Evolutionary conservation across 2,888 invertebrate species (phyloP), one percentile per base, ranked within the genome.

Genomic region (Arctia plantaginis): DNA sequence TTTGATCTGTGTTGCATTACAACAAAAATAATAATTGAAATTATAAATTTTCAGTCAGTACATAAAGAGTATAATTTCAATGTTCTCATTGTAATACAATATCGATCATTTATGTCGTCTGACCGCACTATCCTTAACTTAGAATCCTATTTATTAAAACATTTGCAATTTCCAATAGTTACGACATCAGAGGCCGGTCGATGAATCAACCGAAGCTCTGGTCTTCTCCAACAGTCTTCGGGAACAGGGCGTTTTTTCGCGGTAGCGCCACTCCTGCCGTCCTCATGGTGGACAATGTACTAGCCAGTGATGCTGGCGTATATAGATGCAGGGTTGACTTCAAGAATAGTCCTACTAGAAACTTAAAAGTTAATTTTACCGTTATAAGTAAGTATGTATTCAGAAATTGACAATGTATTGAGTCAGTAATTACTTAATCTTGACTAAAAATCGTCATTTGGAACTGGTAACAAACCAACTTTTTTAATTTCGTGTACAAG

Each of bases 241-340:
- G 97, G 27, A 97, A 97, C 85, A 96, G 98, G 47, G 97, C 98
- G 62, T 97, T 97, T 93, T 98, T 98, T 95, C 96, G 97, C 75
- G 97, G 97, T 71, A 96, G 97, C 71, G 97, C 97, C 69, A 96
- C 96, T 47, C 98, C 98, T 51, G 98, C 98, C 13, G 97, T 97
- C 82, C 96, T 98, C 82, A 97, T 97, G 90, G 96, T 98, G 75
- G 97, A 98, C 92, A 97, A 97, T 88, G 98, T 98, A 75, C 96
- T 97, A 78, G 98, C 97, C 81, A 96, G 96, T 73, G 98, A 99
- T 89, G 98, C 97, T 18, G 98, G 98, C 66, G 96, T 98, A 69
- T 99, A 99, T 94, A 96, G 98, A 82, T 99, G 99, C 93, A 96
- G 99, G 80, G 98, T 98, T 66, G 99, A 99, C 95, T 99, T 98